Evolutionary conservation across 2,797 vertebrate species (phyloP).

Genomic region (Gadopsis bispinosus): DNA sequence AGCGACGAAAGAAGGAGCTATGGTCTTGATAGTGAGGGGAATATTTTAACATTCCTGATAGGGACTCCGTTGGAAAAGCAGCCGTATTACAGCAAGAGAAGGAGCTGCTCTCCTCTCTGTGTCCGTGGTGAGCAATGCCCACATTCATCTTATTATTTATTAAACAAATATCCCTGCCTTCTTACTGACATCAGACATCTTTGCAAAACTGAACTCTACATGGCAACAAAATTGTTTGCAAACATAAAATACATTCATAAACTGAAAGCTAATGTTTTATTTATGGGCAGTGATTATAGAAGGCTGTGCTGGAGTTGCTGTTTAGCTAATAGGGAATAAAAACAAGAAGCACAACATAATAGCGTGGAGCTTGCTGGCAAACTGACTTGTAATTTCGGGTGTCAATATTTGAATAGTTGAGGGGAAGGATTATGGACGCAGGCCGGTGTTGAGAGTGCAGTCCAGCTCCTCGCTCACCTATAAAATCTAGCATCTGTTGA

Average conservation of each 20-base stretch:
- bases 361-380: conserved; percentile 84
- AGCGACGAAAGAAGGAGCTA: conserved; percentile 3
- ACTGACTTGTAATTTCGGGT: conserved; percentile 90
- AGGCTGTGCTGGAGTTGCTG: conserved; percentile 88
- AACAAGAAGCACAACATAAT: conserved; percentile 86
- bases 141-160: conserved; percentile 43
- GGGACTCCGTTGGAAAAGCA: conserved; percentile 26
- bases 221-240: conserved; percentile 80
- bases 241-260: conserved; percentile 86
- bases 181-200: conserved; percentile 89
- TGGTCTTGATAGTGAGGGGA: conserved; percentile 32
- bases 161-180: conserved; percentile 79
- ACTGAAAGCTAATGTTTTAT: conserved; percentile 91
- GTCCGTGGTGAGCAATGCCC: conserved; percentile 4
- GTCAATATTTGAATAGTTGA: conserved; percentile 93
- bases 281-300: conserved; percentile 89
- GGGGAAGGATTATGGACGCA: conserved; percentile 89
- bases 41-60: conserved; percentile 35
- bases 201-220: conserved; percentile 88
- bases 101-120: conserved; percentile 13
- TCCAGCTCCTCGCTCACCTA: conserved; percentile 91
- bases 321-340: conserved; percentile 90
- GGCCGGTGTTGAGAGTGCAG: conserved; percentile 86
- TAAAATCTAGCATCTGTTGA: conserved; percentile 99
- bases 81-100: neutral